Base-by-base conservation (phyloP, 2,888 invertebrate species). In the Leucophenga montana region DNA sequence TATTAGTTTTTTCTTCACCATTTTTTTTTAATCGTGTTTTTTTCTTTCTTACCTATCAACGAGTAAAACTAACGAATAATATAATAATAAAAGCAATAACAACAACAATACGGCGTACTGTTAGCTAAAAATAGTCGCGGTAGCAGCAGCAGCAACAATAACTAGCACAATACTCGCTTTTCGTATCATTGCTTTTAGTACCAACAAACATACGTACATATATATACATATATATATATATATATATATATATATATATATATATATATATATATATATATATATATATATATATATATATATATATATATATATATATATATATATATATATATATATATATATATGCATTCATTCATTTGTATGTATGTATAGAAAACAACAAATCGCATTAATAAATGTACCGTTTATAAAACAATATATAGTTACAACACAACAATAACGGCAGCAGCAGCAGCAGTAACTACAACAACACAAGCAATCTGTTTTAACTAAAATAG, bases 401-500 rank as follows among this genome's bases (percentile, higher is more conserved):
- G 11, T 39, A 39, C 39, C 39, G 39, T 39, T 39, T 39, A 39
- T 3, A 27, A 39, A 5, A 53, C 18, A 53, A 16, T 16, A 18
- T 18, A 53, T 9, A 53, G 53, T 53, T 16, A 20, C n/a, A 53
- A 20, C 20, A 16, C 20, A 16, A 53, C 16, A 53, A 18, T 3
- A 53, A 53, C 5, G 14, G 16, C 16, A 53, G 9, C 50, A n/a
- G n/a, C 16, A 50, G 0, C 16, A 16, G 14, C 16, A n/a, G 11
- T 8, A 39, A 39, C 39, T 5, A 67, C 5, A 53, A 33, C 44
- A 53, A 27, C 11, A 31, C 53, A 62, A 22, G 39, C 27, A 57
- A 70, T 70, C 69, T 75, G 70, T 73, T 80, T 73, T 77, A 71
- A 71, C 75, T 67, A 78, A 57, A 54, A 70, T 67, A 65, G 69